Evolutionary conservation across 2,888 invertebrate genomes (phyloP), one percentile per base, ranked within the genome.

Genomic region (Coelopa pilipes): DNA sequence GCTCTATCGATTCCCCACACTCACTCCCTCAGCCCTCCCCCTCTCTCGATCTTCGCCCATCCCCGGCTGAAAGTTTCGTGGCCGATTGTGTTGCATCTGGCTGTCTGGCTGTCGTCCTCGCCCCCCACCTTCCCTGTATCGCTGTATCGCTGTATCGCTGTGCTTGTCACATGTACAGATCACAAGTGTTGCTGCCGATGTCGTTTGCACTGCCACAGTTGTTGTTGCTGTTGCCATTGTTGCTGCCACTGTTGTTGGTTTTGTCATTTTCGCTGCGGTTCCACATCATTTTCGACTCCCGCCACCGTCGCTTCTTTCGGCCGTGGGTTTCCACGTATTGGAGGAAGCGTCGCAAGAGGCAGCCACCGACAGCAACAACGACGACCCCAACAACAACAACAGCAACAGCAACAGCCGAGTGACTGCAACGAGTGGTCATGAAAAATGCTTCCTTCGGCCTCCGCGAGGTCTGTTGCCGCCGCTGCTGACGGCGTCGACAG

Each of bases 271-370:
- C 53, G 53, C 60, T 47, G 55, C 62, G 59, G 57, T 74, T 76
- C 59, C 69, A 70, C 59, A 67, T 73, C 60, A 68, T 70, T 73
- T 75, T 71, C 63, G 62, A 7, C 68, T 60, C 53, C 73, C 49
- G n/a, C 46, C 17, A 21, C 15, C 24, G n/a, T 15, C 50, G 19
- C 50, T 50, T 66, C 50, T 66, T 50, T 17, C 17, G n/a, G 45
- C 21, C 15, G 15, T 24, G 34, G 34, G 7, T 34, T 34, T 34
- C 34, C 21, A 21, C 10, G 15, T 13, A 46, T 21, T 49, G n/a
- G n/a, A 59, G 12, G 46, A 69, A 69, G 19, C 57, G 13, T 4
- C 12, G 4, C 10, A 57, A 10, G 47, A 47, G 19, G n/a, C 68
- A 67, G 11, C 24, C 19, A 65, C 47, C 49, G 21, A 11, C 65